phyloP scores from a whole-genome alignment of 2,797 vertebrate genomes.

The Ceryle rudis region DNA sequence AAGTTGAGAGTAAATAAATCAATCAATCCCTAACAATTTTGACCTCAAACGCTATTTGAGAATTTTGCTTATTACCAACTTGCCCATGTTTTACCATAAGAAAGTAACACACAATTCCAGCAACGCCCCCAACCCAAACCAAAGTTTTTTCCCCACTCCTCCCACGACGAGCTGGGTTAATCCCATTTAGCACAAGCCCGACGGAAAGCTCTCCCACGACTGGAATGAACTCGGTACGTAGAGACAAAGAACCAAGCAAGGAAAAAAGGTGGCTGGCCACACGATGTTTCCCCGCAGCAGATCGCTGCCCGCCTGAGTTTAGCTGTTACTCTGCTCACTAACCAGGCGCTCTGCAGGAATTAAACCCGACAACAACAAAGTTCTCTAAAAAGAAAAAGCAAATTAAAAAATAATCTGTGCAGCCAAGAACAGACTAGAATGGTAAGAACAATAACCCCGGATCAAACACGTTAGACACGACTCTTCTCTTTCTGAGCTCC shows the following conservation, averaged over 20 bases:
- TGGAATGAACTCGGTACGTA: neutral
- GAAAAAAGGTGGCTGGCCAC: rapidly evolving
- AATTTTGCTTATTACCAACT: neutral
- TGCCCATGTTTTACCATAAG: neutral
- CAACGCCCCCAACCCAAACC: neutral
- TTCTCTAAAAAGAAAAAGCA: neutral
- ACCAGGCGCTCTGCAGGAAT: neutral
- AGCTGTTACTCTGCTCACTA: neutral
- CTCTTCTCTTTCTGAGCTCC: neutral
- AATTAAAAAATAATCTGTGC: neutral
- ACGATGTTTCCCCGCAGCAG: neutral
- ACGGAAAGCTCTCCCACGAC: neutral
- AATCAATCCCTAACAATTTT: neutral
- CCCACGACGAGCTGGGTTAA: neutral
- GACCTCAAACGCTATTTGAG: neutral
- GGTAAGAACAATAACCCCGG: neutral
- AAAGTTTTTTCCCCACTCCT: neutral
- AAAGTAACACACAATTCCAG: neutral
- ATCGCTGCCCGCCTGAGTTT: neutral
- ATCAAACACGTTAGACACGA: neutral
- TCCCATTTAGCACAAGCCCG: neutral
- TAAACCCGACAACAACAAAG: neutral
- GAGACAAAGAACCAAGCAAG: neutral
- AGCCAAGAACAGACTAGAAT: neutral
- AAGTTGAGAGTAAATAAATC: neutral